A percentile compares a stretch with the other conserved stretches of the same genome.
Conservation (phyloP, 1,140 invertebrate genomes). For the Campoletis sonorensis region DNA sequence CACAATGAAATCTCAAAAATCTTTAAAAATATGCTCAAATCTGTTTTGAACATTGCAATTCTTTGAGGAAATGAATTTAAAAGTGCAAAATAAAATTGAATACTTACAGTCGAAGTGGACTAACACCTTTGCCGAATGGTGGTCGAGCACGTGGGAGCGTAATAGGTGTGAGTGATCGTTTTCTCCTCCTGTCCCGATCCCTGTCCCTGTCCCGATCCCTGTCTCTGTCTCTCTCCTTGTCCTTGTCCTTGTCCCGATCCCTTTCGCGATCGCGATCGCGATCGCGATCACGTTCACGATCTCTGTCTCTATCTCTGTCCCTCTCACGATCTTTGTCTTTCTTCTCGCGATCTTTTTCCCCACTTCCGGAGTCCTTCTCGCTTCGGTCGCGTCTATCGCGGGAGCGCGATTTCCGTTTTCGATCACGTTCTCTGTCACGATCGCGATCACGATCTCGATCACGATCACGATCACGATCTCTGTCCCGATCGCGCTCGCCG, state of each 20-base stretch:
- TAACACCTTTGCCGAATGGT: conserved; percentile 74
- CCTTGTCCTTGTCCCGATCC: conserved; percentile 49
- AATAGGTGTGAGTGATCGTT: conserved; percentile 75
- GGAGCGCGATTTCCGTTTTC: no score
- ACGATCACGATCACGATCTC: conserved; percentile 72
- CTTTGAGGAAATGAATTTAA: no score
- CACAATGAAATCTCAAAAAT: no score
- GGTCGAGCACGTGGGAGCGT: conserved; percentile 73
- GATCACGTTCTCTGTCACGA: no score
- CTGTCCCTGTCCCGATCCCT: conserved; percentile 48
- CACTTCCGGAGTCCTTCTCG: background rate
- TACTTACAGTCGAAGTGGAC: conserved; percentile 75
- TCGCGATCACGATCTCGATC: conserved; percentile 68
- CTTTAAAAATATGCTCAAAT: no score
- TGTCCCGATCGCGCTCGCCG: conserved; percentile 69
- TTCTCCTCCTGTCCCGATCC: conserved; percentile 62
- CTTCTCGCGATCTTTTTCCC: conserved; percentile 30
- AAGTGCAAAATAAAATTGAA: background rate
- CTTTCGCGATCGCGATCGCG: conserved; percentile 48
- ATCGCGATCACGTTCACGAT: conserved; percentile 73
- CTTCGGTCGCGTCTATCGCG: conserved; percentile 64
- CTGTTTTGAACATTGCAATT: no score
- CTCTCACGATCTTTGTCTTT: conserved; percentile 68
- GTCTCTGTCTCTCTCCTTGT: background rate
- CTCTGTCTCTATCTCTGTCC: conserved; percentile 68